Percentiles rank a stretch among this genome's conserved stretches.
Evolutionary conservation across 2,113 vertebrate genomes (phyloP).

Genomic region (Panthera leo): DNA sequence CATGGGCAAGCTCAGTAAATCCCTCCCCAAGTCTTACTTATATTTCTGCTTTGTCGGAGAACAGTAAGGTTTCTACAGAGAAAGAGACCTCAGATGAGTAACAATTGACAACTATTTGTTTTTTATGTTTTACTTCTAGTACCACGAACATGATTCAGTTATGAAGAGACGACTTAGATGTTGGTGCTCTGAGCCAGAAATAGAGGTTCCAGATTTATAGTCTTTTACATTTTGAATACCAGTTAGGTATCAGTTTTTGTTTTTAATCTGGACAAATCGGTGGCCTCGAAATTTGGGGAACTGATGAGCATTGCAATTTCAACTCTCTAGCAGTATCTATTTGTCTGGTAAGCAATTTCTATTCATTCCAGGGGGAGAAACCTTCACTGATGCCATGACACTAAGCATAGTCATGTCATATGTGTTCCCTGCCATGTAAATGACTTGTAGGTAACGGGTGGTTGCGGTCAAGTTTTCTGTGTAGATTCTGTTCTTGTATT

Average conservation of each 20-base stretch:
- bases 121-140: conserved; percentile 2
- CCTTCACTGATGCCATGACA: not conserved
- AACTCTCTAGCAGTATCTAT: not conserved
- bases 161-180: not conserved
- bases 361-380: not conserved
- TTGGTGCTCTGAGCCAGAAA: not conserved
- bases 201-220: not conserved
- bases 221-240: not conserved
- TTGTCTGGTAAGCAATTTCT: not conserved
- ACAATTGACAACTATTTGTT: not conserved
- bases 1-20: not conserved
- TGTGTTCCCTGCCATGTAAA: not conserved
- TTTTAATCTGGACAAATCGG: not conserved
- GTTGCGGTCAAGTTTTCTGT: not conserved
- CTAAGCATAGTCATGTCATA: not conserved
- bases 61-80: not conserved
- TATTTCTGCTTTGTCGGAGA: not conserved
- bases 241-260: not conserved
- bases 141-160: not conserved
- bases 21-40: not conserved
- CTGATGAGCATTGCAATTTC: not conserved
- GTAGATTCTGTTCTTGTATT: not conserved
- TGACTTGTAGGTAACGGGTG: not conserved
- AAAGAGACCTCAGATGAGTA: not conserved
- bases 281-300: not conserved